Evolutionary conservation across 2,888 invertebrate species (phyloP), one percentile per base, ranked within the genome.

Genomic region (Calameuta idolon): DNA sequence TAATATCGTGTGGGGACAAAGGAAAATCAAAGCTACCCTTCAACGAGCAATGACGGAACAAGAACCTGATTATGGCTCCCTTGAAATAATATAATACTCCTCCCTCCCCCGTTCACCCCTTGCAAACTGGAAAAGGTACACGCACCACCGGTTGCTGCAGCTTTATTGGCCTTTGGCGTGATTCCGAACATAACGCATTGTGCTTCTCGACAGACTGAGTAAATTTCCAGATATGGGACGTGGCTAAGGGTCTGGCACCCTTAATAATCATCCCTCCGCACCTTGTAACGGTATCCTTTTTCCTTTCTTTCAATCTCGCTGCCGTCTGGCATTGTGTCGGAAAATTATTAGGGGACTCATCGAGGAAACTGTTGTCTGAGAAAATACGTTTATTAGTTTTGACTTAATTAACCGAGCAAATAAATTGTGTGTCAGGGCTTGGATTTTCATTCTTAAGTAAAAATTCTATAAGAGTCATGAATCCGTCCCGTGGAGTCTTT

Each of bases 151-250:
- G 74, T 87, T 85, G 85, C 87, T 88, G 87, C 87, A 87, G 87
- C 84, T 86, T 88, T 88, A 88, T 88, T 87, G 87, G 84, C 80
- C 78, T 84, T 78, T 88, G 83, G 88, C 88, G 87, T 88, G 88
- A 88, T 84, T 83, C 82, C 82, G 81, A 82, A 83, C 87, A 87
- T 86, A 85, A 86, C 81, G 83, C 84, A 83, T 84, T 81, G 84
- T 81, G 69, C 55, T 71, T 71, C 33, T 23, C 40, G 40, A 23
- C 40, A 55, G 40, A 55, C 40, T 23, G 40, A 23, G 40, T 55
- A 55, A 55, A 55, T 55, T 55, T 55, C 23, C 40, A 55, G 40
- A 55, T 23, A 55, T 55, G 40, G 40, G 40, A 55, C 71, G 71
- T 71, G 71, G 71, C 33, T 71, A 71, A 33, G 71, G 71, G 71